A percentile compares a stretch with the other conserved stretches of the same genome.
Evolutionary conservation across 2,113 vertebrate genomes (phyloP).

Genomic region (Sterna hirundo): DNA sequence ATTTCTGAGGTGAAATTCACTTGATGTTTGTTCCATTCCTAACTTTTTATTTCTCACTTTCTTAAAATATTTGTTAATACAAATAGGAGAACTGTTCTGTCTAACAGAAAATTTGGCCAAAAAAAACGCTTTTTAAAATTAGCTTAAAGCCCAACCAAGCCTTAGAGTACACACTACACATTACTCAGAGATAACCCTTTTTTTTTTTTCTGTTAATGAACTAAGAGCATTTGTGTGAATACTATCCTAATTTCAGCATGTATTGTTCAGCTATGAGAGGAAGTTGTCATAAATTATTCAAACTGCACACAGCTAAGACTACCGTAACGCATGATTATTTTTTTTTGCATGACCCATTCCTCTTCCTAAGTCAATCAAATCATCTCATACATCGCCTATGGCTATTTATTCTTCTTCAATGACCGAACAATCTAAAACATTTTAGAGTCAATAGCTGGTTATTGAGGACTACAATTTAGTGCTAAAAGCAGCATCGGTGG

Average conservation of each 20-base stretch:
- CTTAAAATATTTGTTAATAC: neutral
- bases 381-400: neutral
- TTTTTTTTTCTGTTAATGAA: too few species aligned
- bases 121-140: neutral
- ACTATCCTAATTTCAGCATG: neutral
- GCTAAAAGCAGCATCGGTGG: neutral
- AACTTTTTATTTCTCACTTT: neutral
- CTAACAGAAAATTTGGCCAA: neutral
- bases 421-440: neutral
- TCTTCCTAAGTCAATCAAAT: neutral
- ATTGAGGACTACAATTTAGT: neutral
- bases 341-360: neutral
- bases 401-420: neutral
- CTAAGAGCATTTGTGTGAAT: neutral
- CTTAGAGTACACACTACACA: accelerated
- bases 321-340: accelerated
- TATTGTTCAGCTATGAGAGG: neutral
- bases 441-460: neutral
- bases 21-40: neutral
- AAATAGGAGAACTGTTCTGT: neutral
- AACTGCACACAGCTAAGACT: neutral
- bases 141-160: neutral
- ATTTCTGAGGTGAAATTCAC: neutral
- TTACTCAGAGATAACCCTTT: neutral
- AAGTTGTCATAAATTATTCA: neutral